Percentiles rank a stretch among this genome's conserved stretches.
These are phyloP conservation scores for Corapipo altera DNA, from an alignment of 2,113 vertebrate species.

Conservation along the genomic window DNA sequence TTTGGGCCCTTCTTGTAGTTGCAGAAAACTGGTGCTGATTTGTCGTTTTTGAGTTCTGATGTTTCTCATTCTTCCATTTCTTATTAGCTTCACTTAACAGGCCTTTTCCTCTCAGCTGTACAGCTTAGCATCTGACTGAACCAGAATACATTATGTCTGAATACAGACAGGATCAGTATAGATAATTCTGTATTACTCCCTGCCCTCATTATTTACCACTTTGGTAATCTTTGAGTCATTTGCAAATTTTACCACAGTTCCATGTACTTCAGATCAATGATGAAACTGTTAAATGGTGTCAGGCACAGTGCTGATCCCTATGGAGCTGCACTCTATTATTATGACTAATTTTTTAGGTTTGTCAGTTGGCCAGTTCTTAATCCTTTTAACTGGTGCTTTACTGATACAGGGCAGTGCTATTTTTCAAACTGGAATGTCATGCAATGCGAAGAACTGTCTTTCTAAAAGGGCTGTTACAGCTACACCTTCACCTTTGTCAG, in stretches of 20 bases:
- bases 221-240: conserved; percentile 25
- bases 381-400: conserved; percentile 31
- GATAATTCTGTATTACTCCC: background rate
- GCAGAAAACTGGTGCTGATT: background rate
- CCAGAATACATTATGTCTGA: background rate
- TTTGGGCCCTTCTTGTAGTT: background rate
- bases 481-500: conserved; percentile 1
- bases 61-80: background rate
- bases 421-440: conserved; percentile 1
- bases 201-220: conserved; percentile 20
- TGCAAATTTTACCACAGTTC: conserved; percentile 32
- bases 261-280: conserved; percentile 26
- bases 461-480: background rate
- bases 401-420: background rate
- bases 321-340: conserved; percentile 34
- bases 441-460: background rate
- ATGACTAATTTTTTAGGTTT: conserved; percentile 48
- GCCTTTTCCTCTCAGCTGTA: background rate
- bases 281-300: conserved; percentile 40
- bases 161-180: background rate
- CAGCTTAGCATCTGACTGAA: background rate
- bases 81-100: background rate
- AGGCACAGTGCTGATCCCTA: conserved; percentile 33
- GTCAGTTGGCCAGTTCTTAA: conserved; percentile 31
- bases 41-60: background rate